phyloP scores from a whole-genome alignment of 2,797 vertebrate genomes.

The Bryconaethiops microstoma region DNA sequence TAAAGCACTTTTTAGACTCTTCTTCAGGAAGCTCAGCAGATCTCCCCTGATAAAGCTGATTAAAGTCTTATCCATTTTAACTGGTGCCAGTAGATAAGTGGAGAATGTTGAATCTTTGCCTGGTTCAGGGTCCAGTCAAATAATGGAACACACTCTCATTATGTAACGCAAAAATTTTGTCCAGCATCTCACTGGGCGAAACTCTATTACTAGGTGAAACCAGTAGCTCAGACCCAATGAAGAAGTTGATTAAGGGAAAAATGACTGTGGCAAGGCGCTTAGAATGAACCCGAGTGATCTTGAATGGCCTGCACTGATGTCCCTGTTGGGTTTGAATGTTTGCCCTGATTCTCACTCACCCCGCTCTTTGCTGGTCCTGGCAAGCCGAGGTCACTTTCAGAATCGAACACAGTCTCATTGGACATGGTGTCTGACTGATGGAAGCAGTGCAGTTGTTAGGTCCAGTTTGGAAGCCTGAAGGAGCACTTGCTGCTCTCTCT shows the following conservation, averaged over 20 bases:
- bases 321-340: background rate
- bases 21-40: background rate
- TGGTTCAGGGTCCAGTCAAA: slow-evolving; percentile 63
- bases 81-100: slow-evolving; percentile 33
- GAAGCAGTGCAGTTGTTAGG: slow-evolving; percentile 23
- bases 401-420: slow-evolving; percentile 60
- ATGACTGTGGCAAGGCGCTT: background rate
- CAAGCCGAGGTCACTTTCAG: slow-evolving; percentile 48
- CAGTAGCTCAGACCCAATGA: slow-evolving; percentile 16
- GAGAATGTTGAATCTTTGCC: slow-evolving; percentile 17
- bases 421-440: slow-evolving; percentile 24
- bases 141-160: slow-evolving; percentile 22
- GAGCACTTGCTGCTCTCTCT: slow-evolving; percentile 40
- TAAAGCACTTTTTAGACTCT: too few relatives aligned
- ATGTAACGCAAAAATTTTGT: slow-evolving; percentile 39
- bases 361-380: slow-evolving; percentile 47
- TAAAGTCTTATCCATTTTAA: slow-evolving; percentile 19
- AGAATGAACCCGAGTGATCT: background rate
- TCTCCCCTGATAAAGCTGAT: slow-evolving; percentile 23
- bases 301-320: background rate
- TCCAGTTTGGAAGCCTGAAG: slow-evolving; percentile 6
- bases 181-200: background rate
- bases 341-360: slow-evolving; percentile 64
- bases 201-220: background rate
- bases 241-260: background rate